Base-by-base conservation (phyloP, 2,113 vertebrate genomes). In the Pterocles burchelli region DNA sequence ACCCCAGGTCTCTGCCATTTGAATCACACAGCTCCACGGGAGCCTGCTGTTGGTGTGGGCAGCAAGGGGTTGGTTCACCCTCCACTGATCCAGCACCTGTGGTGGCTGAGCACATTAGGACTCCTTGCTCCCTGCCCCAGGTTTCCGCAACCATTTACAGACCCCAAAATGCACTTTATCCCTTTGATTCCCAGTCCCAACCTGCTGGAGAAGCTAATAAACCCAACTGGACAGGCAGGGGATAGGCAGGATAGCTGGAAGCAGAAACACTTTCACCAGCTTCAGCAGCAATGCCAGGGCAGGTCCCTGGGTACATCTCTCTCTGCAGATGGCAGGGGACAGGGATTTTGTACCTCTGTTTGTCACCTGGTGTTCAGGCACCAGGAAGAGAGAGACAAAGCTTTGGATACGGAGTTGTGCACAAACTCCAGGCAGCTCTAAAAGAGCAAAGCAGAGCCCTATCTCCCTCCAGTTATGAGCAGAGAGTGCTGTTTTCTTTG, bases 121-220 rank as follows among this genome's bases (percentile, higher is more conserved):
- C 12, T 85, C 48, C 63, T 71, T 51, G 29, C 33, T 86, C 45
- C 48, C 51, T 31, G 18, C 18, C 76, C 33, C 43, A 89, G 34
- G 31, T 36, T 89, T 89, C 61, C 2, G 4, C 43, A 81, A 16
- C 33, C 5, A 1, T 59, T 52, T 73, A 58, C n/a, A 71, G 92
- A 71, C 79, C 63, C 38, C 91, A 93, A 33, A 90, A 65, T 74
- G 93, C 2, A 29, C 38, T 78, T 88, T 29, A 70, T 93, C 48
- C 75, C 31, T 90, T 88, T 67, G 80, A 87, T 75, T 93, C 29
- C 33, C 59, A 85, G 58, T 73, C 24, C 49, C 75, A 95, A 41
- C 71, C 80, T 93, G 89, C 73, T 92, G 61, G 73, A 84, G 65
- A 81, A 58, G 65, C 72, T 67, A 74, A 92, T 31, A 89, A 94